These are phyloP conservation scores for Platycnemis pennipes DNA, from an alignment of 2,888 invertebrate species.

Conservation along the genomic window DNA sequence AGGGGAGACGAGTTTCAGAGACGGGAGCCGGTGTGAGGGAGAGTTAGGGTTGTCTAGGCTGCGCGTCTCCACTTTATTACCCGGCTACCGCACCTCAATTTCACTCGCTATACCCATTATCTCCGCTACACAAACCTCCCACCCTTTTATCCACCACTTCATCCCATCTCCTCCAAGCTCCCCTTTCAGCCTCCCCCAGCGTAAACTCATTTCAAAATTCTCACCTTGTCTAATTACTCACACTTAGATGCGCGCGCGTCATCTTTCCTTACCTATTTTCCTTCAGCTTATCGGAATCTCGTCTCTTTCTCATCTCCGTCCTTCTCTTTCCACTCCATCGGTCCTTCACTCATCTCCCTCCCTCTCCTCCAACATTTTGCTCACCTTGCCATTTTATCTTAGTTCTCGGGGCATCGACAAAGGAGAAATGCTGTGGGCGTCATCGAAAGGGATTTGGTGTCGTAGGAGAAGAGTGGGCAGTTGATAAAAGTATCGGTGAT, in stretches of 20 bases:
- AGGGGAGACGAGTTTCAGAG: neutral
- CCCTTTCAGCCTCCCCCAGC: neutral
- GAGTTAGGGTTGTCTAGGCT: neutral
- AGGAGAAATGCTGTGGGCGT: neutral
- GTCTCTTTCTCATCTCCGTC: neutral
- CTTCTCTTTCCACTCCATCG: neutral
- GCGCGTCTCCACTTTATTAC: neutral
- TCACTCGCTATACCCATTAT: neutral
- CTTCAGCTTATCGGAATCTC: neutral
- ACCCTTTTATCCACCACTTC: neutral
- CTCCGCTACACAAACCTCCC: neutral
- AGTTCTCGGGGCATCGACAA: neutral
- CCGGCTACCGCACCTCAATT: constrained; percentile 4
- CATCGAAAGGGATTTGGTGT: neutral
- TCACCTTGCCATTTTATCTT: neutral
- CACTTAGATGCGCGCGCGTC: neutral
- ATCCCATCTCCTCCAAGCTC: neutral
- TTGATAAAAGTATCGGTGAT: neutral
- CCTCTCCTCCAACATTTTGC: neutral
- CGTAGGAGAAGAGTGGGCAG: neutral
- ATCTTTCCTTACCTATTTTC: neutral
- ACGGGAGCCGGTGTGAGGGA: neutral
- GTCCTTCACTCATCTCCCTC: neutral
- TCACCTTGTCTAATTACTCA: constrained; percentile 8
- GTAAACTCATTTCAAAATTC: neutral